These are phyloP conservation scores for Crotalus viridis DNA, from an alignment of 2,113 vertebrate genomes.

Conservation along the genomic window DNA sequence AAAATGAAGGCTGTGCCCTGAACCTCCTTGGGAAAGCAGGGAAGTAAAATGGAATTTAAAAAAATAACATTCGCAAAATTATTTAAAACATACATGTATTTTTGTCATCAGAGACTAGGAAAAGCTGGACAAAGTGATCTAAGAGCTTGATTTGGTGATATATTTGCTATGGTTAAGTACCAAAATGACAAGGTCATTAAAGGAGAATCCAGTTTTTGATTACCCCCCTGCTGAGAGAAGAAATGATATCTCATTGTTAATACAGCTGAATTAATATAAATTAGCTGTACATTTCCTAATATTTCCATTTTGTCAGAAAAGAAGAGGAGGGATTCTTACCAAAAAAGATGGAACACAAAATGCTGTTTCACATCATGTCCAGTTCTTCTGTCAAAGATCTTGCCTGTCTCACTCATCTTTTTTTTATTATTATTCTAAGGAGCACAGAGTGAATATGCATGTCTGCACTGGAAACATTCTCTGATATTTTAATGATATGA, in stretches of 20 bases:
- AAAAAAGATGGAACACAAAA: constrained; percentile 57
- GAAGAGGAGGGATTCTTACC: constrained; percentile 49
- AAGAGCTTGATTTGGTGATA: neutral
- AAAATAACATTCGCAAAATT: neutral
- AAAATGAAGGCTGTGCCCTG: neutral
- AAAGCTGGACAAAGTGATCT: neutral
- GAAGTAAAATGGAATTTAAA: neutral
- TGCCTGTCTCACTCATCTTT: constrained; percentile 64
- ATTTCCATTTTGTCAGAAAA: constrained; percentile 67
- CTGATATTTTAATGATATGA: constrained; percentile 27
- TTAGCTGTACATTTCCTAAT: constrained; percentile 60
- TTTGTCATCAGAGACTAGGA: neutral
- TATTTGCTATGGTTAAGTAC: constrained; percentile 23
- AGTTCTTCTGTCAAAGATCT: constrained; percentile 53
- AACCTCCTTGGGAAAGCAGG: fast-evolving
- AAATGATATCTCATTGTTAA: constrained; percentile 77
- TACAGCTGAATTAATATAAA: constrained; percentile 81
- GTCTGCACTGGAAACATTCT: constrained; percentile 25
- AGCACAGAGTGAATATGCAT: constrained; percentile 22
- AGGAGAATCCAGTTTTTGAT: constrained; percentile 55
- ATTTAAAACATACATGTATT: neutral
- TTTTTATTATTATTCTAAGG: constrained; percentile 20
- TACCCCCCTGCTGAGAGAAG: constrained; percentile 58
- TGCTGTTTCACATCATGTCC: constrained; percentile 67
- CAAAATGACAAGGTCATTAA: constrained; percentile 31